Conservation (phyloP, 2,113 vertebrate genomes). For the Nothobranchius kuhntae region DNA sequence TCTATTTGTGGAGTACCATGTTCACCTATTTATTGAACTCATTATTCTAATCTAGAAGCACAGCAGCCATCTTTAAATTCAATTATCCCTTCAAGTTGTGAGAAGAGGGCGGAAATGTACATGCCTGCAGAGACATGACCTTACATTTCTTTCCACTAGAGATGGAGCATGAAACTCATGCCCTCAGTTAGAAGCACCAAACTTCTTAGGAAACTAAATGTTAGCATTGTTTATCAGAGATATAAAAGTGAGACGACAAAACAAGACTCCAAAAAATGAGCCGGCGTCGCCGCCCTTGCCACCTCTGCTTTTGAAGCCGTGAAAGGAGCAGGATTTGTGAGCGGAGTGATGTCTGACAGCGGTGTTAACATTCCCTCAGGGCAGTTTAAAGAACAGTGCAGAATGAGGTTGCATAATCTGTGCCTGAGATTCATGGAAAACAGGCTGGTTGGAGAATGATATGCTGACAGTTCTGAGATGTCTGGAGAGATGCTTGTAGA, state of each 20-base stretch:
- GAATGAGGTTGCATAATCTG: constrained; percentile 67
- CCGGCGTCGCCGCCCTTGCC: constrained; percentile 2
- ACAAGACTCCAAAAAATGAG: not conserved
- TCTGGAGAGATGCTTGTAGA: constrained; percentile 50
- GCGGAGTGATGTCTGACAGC: constrained; percentile 52
- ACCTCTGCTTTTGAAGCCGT: constrained; percentile 38
- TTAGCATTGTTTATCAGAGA: not conserved
- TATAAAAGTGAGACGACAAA: not conserved
- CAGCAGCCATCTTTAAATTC: constrained; percentile 54
- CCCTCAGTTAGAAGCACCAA: constrained; percentile 33
- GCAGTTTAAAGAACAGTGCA: constrained; percentile 53
- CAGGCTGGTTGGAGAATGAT: constrained; percentile 43
- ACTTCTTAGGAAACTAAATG: constrained; percentile 11
- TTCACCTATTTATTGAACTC: no score
- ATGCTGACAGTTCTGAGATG: constrained; percentile 55
- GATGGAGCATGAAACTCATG: constrained; percentile 25
- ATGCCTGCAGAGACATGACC: constrained; percentile 66
- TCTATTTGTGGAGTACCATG: constrained; percentile 17
- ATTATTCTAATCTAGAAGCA: constrained; percentile 11
- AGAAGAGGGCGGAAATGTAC: constrained; percentile 58
- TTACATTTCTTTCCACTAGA: constrained; percentile 66
- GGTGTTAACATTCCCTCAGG: constrained; percentile 54
- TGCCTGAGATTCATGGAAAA: constrained; percentile 58
- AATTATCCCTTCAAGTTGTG: constrained; percentile 48
- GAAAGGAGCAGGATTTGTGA: constrained; percentile 37